Percentiles rank a stretch among this genome's conserved stretches.
These are phyloP conservation scores for Glyphotaelius pellucidus DNA, from an alignment of 2,888 invertebrate genomes.

Conservation along the genomic window DNA sequence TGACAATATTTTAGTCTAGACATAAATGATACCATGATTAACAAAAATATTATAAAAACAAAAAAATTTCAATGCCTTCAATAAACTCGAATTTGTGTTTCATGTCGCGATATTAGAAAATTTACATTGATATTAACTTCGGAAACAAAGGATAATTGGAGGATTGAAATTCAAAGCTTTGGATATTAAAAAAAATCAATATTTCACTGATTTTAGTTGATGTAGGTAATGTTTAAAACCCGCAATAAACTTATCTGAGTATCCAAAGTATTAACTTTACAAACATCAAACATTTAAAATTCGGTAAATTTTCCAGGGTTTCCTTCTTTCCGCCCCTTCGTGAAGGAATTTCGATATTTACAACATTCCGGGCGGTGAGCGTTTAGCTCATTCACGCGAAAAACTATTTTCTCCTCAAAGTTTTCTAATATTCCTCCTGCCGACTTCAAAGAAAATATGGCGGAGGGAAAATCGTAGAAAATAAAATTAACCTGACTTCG, in stretches of 20 bases:
- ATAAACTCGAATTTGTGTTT: not conserved
- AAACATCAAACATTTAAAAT: not conserved
- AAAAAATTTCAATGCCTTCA: not conserved
- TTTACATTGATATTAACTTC: not conserved
- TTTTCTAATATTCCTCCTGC: conserved; percentile 45
- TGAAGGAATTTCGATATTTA: conserved; percentile 28
- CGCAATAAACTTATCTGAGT: not conserved
- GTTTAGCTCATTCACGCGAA: conserved; percentile 37
- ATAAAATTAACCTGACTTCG: conserved; percentile 33
- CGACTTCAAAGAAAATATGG: conserved; percentile 42
- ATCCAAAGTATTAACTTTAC: not conserved
- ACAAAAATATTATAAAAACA: not conserved
- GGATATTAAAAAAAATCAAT: not conserved
- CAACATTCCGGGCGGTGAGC: conserved; percentile 4
- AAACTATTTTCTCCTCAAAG: conserved; percentile 44
- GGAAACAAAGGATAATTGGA: not conserved
- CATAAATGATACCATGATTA: not conserved
- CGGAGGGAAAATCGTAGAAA: conserved; percentile 12
- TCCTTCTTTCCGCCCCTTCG: not conserved
- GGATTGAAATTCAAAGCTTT: not conserved
- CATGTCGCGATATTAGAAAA: not conserved
- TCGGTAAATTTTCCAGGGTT: not conserved
- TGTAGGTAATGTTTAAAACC: not conserved
- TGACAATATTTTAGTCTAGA: not conserved
- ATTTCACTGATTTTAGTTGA: not conserved